Conservation (phyloP, 2,888 invertebrate species). For the Volucella zonaria region DNA sequence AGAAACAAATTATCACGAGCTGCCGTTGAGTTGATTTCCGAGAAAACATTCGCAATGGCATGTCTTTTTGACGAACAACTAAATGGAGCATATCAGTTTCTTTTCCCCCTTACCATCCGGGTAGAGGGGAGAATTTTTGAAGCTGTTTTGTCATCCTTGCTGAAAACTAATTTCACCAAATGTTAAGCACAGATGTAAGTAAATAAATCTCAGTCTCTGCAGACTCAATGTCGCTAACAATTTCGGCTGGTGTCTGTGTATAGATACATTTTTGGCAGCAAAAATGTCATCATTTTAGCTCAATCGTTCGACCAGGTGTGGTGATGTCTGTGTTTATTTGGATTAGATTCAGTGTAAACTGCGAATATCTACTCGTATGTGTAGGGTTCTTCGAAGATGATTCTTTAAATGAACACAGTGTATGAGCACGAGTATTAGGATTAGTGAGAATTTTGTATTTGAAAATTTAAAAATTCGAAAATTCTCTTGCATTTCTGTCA, state of each 20-base stretch:
- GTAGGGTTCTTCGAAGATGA: conserved; percentile 33
- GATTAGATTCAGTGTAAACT: too few species aligned
- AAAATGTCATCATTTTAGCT: conserved; percentile 16
- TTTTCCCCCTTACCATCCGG: neutral
- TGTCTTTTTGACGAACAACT: conserved; percentile 19
- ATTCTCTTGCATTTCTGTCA: conserved; percentile 16
- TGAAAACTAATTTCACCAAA: conserved; percentile 59
- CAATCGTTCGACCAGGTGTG: conserved; percentile 41
- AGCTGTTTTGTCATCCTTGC: conserved; percentile 35
- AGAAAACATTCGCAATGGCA: conserved; percentile 24
- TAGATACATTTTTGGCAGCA: conserved; percentile 47
- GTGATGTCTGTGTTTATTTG: conserved; percentile 13
- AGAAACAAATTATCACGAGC: neutral
- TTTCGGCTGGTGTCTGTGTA: neutral
- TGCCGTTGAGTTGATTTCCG: conserved; percentile 30
- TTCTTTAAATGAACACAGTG: neutral
- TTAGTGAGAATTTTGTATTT: conserved; percentile 14
- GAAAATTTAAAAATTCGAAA: conserved; percentile 4
- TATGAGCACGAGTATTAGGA: neutral
- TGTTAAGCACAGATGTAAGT: conserved; percentile 37
- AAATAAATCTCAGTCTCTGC: conserved; percentile 44
- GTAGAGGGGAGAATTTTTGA: neutral
- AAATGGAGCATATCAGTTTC: conserved; percentile 40
- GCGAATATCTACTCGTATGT: conserved; percentile 4
- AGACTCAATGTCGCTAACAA: conserved; percentile 61